A percentile compares a stretch with the other conserved stretches of the same genome.
phyloP scores from a whole-genome alignment of 2,113 vertebrate genomes.

The Phainopepla nitens region DNA sequence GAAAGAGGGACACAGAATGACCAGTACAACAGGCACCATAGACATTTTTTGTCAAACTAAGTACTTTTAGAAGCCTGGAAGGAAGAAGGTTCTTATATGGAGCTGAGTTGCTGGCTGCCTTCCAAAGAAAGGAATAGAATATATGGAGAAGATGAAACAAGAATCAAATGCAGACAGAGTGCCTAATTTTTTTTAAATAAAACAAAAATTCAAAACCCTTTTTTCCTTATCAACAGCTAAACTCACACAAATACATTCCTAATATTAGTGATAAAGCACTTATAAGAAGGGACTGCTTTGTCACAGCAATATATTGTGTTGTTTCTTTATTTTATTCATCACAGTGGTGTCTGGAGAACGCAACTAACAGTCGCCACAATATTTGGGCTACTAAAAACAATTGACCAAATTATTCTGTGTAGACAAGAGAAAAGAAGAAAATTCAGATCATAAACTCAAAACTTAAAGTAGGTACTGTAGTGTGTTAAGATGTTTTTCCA shows the following conservation, averaged over 20 bases:
- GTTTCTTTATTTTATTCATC: background rate
- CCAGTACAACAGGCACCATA: background rate
- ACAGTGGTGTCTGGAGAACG: background rate
- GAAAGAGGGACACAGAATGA: background rate
- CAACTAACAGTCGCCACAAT: background rate
- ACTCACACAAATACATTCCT: slow-evolving; percentile 17
- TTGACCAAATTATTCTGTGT: background rate
- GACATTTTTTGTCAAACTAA: slow-evolving; percentile 10
- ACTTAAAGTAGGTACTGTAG: background rate
- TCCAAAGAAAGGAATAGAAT: slow-evolving; percentile 7
- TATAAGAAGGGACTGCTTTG: background rate
- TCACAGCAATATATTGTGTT: background rate
- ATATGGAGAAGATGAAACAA: slow-evolving; percentile 19
- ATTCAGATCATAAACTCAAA: background rate
- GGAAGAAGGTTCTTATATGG: background rate
- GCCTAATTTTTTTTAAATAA: background rate
- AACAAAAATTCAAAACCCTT: background rate
- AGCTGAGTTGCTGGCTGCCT: background rate
- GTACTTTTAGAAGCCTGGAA: background rate
- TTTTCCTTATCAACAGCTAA: background rate
- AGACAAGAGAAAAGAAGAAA: background rate
- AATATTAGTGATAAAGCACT: background rate
- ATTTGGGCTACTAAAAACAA: background rate
- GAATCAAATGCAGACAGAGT: slow-evolving; percentile 42
- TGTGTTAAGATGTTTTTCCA: background rate